These are phyloP conservation scores for Amphipyra tragopoginis DNA, from an alignment of 2,888 invertebrate genomes.

Conservation along the genomic window DNA sequence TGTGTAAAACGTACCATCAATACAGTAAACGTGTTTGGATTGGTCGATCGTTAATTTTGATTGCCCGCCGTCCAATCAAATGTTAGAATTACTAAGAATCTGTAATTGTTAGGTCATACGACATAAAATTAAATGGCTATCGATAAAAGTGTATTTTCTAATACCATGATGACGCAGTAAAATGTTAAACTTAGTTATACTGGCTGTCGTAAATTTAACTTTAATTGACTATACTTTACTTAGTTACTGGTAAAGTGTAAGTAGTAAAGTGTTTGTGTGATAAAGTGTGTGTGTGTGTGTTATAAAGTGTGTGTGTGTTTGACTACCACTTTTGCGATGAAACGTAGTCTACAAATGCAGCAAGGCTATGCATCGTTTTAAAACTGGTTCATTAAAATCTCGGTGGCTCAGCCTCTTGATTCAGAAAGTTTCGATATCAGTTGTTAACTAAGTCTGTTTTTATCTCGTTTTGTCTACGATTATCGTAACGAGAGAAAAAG, in stretches of 20 bases:
- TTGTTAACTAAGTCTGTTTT: too few relatives aligned
- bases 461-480: too few relatives aligned
- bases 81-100: slow-evolving; percentile 17
- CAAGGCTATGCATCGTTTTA: too few relatives aligned
- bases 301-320: too few relatives aligned
- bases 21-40: slow-evolving; percentile 34
- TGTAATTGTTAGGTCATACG: slow-evolving; percentile 16
- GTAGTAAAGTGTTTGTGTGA: too few relatives aligned
- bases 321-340: too few relatives aligned
- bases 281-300: too few relatives aligned
- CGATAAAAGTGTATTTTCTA: slow-evolving; percentile 33
- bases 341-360: too few relatives aligned
- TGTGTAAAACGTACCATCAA: slow-evolving; percentile 22
- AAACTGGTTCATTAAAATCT: too few relatives aligned
- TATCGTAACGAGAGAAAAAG: too few relatives aligned
- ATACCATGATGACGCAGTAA: slow-evolving; percentile 8
- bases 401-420: too few relatives aligned
- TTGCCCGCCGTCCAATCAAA: slow-evolving; percentile 30
- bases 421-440: too few relatives aligned
- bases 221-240: background rate
- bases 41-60: slow-evolving; percentile 42
- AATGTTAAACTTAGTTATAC: slow-evolving; percentile 8
- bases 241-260: background rate
- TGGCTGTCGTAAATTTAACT: slow-evolving; percentile 17
- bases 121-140: slow-evolving; percentile 23